Percentiles rank a stretch among this genome's conserved stretches.
Conservation (phyloP, 92 coral and sea anemone genomes). For the Phenganax subtilis region DNA sequence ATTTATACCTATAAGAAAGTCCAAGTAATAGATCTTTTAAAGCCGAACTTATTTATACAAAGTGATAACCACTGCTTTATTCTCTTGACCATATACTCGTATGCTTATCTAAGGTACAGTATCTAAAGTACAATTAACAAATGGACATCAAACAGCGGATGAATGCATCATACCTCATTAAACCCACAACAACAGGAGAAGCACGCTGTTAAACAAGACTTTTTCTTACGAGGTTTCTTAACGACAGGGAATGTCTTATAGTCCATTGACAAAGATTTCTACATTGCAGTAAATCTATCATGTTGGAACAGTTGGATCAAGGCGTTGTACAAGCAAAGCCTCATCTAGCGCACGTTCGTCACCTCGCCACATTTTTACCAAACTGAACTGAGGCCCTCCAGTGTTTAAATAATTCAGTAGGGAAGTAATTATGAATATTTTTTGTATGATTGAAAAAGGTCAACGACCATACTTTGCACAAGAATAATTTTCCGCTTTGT, state of each 20-base stretch:
- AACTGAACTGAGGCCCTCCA: background rate
- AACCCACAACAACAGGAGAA: slow-evolving; percentile 2
- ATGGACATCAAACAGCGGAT: background rate
- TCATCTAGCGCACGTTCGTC: background rate
- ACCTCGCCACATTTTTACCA: background rate
- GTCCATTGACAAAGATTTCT: background rate
- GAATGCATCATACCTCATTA: background rate
- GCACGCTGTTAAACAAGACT: background rate
- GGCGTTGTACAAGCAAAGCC: too few species aligned
- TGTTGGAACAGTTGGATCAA: slow-evolving; percentile 2
- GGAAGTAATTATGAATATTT: background rate
- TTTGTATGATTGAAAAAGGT: background rate
- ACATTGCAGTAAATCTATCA: background rate
- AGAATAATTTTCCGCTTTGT: background rate
- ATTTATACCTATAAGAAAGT: too few species aligned
- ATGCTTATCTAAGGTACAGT: too few species aligned
- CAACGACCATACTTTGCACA: background rate
- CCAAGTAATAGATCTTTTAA: too few species aligned
- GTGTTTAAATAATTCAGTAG: background rate
- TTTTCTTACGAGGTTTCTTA: slow-evolving; percentile 9
- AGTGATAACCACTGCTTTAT: too few species aligned
- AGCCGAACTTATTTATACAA: too few species aligned
- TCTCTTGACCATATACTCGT: too few species aligned
- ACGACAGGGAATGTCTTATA: slow-evolving; percentile 26
- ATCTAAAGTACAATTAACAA: background rate